These are phyloP conservation scores for Euzophera pinguis DNA, from an alignment of 2,888 invertebrate genomes.

Conservation along the genomic window DNA sequence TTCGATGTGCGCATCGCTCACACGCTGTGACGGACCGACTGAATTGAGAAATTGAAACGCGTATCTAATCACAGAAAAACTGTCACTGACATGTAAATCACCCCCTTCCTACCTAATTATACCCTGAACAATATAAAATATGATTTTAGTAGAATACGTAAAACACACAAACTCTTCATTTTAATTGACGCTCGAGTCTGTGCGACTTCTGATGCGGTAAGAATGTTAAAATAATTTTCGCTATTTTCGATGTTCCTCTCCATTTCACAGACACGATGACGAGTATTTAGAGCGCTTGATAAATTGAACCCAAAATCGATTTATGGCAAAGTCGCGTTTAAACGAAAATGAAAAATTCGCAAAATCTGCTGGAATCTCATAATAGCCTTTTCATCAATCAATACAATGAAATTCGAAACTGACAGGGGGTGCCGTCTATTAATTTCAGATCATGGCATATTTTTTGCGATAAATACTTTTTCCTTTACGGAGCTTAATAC, in stretches of 20 bases:
- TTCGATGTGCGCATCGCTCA: slow-evolving; percentile 66
- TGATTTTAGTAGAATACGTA: slow-evolving; percentile 40
- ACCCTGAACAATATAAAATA: slow-evolving; percentile 34
- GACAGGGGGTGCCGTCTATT: slow-evolving; percentile 46
- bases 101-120: slow-evolving; percentile 29
- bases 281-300: slow-evolving; percentile 66
- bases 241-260: slow-evolving; percentile 49
- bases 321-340: slow-evolving; percentile 58
- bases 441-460: slow-evolving; percentile 54
- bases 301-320: slow-evolving; percentile 66
- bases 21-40: slow-evolving; percentile 66
- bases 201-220: slow-evolving; percentile 39
- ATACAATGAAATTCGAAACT: slow-evolving; percentile 58
- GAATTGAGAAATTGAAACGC: slow-evolving; percentile 74
- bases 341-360: slow-evolving; percentile 66
- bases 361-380: slow-evolving; percentile 62
- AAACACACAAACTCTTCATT: slow-evolving; percentile 41
- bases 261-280: slow-evolving; percentile 53
- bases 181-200: slow-evolving; percentile 43
- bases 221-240: slow-evolving; percentile 55
- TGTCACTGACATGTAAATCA: slow-evolving; percentile 32
- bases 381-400: slow-evolving; percentile 72
- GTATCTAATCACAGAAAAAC: slow-evolving; percentile 56
- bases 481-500: slow-evolving; percentile 39
- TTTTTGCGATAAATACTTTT: slow-evolving; percentile 51